Evolutionary conservation across 2,888 invertebrate genomes (phyloP), one percentile per base, ranked within the genome.

Genomic region (Endotricha flammealis): DNA sequence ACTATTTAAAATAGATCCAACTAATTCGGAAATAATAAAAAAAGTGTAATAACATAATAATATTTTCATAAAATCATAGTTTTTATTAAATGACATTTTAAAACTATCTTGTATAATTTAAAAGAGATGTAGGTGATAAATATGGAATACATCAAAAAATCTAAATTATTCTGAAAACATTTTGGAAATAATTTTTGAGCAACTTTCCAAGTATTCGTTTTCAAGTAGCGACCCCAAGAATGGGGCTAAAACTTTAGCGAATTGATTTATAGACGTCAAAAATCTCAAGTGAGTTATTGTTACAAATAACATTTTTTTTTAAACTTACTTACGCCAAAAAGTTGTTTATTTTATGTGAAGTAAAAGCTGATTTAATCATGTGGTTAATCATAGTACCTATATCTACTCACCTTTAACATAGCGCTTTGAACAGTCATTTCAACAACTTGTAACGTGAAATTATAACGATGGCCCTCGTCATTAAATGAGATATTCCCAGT

Each of bases 401-500:
- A 17, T 10, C 7, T 8, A 17, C 2, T 17, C 11, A 92, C 92
- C 89, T 96, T 95, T 10, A 96, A 91, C 93, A 96, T 94, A 14
- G 95, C 95, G 64, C 96, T 95, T 63, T 96, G 95, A 38, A 96
- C 93, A 3, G 97, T 96, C 95, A 97, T 95, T 79, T 97, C 95
- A 32, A 97, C 94, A 41, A 96, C 93, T 68, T 96, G 94, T 46
- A 97, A 85, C 0, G 95, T 94, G 71, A 95, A 97, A 85, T 96
- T 96, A 66, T 93, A 91, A 34, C 97, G 88, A 57, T 94, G 91
- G 8, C 97, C 96, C 62, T 95, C 94, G 55, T 96, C 95, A 68
- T 94, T 95, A 79, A 97, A 97, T 33, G 94, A 92, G 57, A 97
- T 94, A 70, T 95, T 95, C 34, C 97, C 97, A 1, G 96, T 96